These are phyloP conservation scores for Zeugodacus cucurbitae DNA, from an alignment of 1,140 invertebrate species.

Conservation along the genomic window DNA sequence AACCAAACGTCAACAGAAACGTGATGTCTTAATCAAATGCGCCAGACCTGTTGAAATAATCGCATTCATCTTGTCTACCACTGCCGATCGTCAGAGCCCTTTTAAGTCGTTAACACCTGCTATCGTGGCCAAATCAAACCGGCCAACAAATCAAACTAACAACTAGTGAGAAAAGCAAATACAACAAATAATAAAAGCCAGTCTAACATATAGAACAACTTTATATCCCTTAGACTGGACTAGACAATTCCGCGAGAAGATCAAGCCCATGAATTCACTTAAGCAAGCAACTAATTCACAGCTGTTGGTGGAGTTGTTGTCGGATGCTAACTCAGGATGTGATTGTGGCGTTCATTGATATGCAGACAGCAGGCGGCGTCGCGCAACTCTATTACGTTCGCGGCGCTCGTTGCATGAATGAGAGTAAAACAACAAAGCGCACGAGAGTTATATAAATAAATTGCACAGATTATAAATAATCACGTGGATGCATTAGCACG, in stretches of 20 bases:
- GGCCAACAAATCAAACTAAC: slow-evolving; percentile 8
- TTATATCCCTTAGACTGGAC: neutral
- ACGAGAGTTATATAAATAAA: neutral
- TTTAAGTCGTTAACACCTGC: slow-evolving; percentile 35
- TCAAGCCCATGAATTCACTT: neutral
- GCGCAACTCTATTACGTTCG: neutral
- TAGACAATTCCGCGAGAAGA: neutral
- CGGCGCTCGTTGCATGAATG: neutral
- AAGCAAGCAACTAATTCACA: neutral
- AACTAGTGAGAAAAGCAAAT: neutral
- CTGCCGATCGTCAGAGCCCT: slow-evolving; percentile 31
- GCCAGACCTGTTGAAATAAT: neutral
- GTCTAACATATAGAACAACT: neutral
- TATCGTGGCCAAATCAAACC: slow-evolving; percentile 5
- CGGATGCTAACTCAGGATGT: neutral
- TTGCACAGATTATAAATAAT: slow-evolving; percentile 61
- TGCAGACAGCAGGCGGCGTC: neutral
- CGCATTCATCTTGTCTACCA: slow-evolving; percentile 26
- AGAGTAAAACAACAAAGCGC: slow-evolving; percentile 49
- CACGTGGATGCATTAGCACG: slow-evolving; percentile 5
- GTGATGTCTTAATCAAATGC: slow-evolving; percentile 28
- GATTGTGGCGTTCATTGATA: neutral
- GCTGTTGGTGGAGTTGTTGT: neutral
- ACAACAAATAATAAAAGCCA: neutral
- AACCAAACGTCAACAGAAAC: neutral